Evolutionary conservation across 1,140 invertebrate species (phyloP).

Genomic region (Artemia franciscana): DNA sequence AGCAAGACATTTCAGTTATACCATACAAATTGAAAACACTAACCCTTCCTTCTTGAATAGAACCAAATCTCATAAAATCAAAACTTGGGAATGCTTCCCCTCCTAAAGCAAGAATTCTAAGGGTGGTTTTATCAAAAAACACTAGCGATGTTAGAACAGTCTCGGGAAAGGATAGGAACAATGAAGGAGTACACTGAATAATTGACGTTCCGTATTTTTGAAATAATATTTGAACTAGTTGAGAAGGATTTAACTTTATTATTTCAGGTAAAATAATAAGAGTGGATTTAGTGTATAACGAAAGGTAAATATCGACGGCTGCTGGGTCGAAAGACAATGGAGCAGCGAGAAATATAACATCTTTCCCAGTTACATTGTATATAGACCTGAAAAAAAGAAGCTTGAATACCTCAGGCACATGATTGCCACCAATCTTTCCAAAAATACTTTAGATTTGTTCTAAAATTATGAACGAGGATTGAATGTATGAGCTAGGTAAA

Average conservation of each 20-base stretch:
- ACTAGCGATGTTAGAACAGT: constrained; percentile 26
- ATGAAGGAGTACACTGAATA: constrained; percentile 49
- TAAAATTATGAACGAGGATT: too few relatives aligned
- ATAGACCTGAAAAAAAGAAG: neutral
- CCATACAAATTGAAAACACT: constrained; percentile 52
- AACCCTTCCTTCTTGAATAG: constrained; percentile 19
- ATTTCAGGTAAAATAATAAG: constrained; percentile 33
- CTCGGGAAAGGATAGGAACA: constrained; percentile 32
- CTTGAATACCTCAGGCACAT: neutral
- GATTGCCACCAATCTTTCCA: too few relatives aligned
- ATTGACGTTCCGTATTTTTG: constrained; percentile 28
- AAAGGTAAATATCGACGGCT: constrained; percentile 46
- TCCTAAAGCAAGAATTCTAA: constrained; percentile 33
- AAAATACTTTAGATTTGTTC: too few relatives aligned
- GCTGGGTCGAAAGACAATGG: constrained; percentile 59
- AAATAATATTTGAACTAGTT: constrained; percentile 23
- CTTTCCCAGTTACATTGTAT: constrained; percentile 15
- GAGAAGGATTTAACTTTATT: constrained; percentile 23
- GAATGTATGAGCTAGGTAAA: too few relatives aligned
- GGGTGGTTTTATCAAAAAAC: constrained; percentile 24
- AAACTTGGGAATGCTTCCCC: constrained; percentile 24
- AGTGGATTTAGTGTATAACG: constrained; percentile 31
- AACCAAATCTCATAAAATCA: constrained; percentile 16
- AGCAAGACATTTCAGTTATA: constrained; percentile 59
- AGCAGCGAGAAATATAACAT: constrained; percentile 43